phyloP scores from a whole-genome alignment of 2,888 invertebrate genomes.

The Metallyticus violacea region DNA sequence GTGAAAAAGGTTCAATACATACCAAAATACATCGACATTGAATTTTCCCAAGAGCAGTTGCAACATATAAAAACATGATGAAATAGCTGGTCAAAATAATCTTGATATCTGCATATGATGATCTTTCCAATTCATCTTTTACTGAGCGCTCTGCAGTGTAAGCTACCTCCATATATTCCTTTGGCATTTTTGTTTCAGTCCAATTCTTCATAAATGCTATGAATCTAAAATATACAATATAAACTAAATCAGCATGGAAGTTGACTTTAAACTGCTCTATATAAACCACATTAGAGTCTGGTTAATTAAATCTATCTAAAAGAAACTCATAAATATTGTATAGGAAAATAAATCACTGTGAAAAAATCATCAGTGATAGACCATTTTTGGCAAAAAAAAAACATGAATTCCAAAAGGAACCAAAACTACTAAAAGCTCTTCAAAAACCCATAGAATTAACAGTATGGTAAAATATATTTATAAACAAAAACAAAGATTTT shows the following conservation, averaged over 20 bases:
- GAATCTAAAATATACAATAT: slow-evolving; percentile 55
- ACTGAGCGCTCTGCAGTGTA: slow-evolving; percentile 80
- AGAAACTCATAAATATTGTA: too few relatives aligned
- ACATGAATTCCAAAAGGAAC: too few relatives aligned
- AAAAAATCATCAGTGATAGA: too few relatives aligned
- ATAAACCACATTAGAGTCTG: neutral
- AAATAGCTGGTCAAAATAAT: slow-evolving; percentile 87
- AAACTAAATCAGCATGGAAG: neutral
- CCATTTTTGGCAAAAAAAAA: too few relatives aligned
- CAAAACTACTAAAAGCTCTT: too few relatives aligned
- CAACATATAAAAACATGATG: slow-evolving; percentile 92
- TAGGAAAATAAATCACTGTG: too few relatives aligned
- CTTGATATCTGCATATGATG: slow-evolving; percentile 78
- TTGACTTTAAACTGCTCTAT: neutral
- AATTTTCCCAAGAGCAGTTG: slow-evolving; percentile 78
- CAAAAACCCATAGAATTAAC: too few relatives aligned
- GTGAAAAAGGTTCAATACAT: too few relatives aligned
- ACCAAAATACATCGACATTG: too few relatives aligned
- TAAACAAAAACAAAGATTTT: too few relatives aligned
- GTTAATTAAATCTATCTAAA: neutral
- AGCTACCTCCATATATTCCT: slow-evolving; percentile 65
- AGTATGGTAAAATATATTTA: too few relatives aligned
- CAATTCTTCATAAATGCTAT: slow-evolving; percentile 63
- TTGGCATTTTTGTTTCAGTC: slow-evolving; percentile 51
- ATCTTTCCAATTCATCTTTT: slow-evolving; percentile 84